Evolutionary conservation across 2,888 invertebrate genomes (phyloP).

Genomic region (Zhengitettix transpicula): DNA sequence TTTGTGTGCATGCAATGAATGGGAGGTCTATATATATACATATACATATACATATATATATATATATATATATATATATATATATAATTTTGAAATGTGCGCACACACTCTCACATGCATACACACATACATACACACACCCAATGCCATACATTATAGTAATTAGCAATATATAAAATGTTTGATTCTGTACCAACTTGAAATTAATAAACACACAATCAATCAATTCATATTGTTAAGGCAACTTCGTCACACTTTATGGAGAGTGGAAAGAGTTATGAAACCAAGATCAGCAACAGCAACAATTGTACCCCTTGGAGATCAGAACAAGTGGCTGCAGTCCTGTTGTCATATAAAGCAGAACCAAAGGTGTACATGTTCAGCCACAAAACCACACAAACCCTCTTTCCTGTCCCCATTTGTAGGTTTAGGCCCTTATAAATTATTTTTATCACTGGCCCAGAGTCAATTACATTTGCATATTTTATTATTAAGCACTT

Average conservation of each 20-base stretch:
- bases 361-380: constrained; percentile 4
- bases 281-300: constrained; percentile 12
- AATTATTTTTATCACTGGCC: constrained; percentile 4
- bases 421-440: constrained; percentile 3
- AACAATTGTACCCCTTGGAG: not conserved
- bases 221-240: constrained; percentile 14
- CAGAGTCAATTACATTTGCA: constrained; percentile 1
- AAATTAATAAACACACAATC: constrained; percentile 14
- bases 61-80: too few relatives aligned
- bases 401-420: not conserved
- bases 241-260: constrained; percentile 14
- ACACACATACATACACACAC: constrained; percentile 4
- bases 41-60: constrained; percentile 1
- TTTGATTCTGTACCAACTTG: constrained; percentile 14
- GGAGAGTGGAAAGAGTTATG: constrained; percentile 14
- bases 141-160: constrained; percentile 6
- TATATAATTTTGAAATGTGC: too few relatives aligned
- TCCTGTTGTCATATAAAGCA: constrained; percentile 1
- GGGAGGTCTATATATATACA: constrained; percentile 8
- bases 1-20: constrained; percentile 10
- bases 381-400: not conserved
- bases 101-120: constrained; percentile 1
- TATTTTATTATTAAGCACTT: not conserved
- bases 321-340: constrained; percentile 4
- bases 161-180: constrained; percentile 13